Percentiles rank a stretch among this genome's conserved stretches.
These are phyloP conservation scores for Aplodontia rufa DNA, from an alignment of 2,113 vertebrate genomes.

Conservation along the genomic window DNA sequence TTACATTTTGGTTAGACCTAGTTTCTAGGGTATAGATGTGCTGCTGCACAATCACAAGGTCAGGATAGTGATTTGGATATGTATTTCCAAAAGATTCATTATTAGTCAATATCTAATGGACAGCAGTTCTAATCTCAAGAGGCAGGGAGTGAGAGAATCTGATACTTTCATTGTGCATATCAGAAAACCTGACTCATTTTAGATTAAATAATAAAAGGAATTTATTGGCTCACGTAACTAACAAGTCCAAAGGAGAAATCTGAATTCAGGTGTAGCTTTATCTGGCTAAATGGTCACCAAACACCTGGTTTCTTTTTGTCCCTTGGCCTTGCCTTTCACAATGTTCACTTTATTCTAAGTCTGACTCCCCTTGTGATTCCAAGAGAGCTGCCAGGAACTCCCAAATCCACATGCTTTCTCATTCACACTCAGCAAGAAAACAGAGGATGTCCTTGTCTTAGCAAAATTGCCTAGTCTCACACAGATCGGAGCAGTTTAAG, in stretches of 20 bases:
- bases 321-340: not conserved
- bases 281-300: constrained; percentile 33
- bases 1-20: constrained; percentile 34
- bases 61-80: constrained; percentile 14
- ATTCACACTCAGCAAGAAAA: constrained; percentile 14
- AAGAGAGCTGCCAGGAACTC: not conserved
- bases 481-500: not conserved
- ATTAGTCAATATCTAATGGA: not conserved
- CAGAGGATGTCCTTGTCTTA: constrained; percentile 17
- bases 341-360: constrained; percentile 52
- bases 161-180: not conserved
- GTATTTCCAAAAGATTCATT: constrained; percentile 31
- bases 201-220: constrained; percentile 62
- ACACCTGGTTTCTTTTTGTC: constrained; percentile 33
- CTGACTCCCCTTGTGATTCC: constrained; percentile 14
- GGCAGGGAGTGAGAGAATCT: not conserved
- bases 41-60: not conserved
- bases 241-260: constrained; percentile 41
- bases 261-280: constrained; percentile 21
- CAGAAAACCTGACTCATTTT: constrained; percentile 63
- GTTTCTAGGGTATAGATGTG: not conserved
- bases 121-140: not conserved
- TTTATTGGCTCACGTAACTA: constrained; percentile 52
- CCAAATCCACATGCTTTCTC: not conserved
- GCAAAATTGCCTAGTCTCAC: not conserved